Evolutionary conservation across 2,888 invertebrate genomes (phyloP).

Genomic region (Diadromus collaris): DNA sequence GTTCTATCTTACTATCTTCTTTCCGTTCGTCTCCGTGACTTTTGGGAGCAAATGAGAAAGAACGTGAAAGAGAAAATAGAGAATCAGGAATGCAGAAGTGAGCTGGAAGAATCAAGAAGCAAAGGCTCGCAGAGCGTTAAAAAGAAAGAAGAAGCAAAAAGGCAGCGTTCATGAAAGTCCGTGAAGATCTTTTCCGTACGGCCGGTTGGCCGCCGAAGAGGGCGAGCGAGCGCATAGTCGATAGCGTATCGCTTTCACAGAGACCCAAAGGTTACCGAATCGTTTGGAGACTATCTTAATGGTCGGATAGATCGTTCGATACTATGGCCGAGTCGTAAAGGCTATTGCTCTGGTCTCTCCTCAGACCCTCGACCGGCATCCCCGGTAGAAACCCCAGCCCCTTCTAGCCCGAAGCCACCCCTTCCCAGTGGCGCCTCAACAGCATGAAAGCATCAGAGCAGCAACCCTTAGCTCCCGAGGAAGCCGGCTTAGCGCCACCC

Average conservation of each 20-base stretch:
- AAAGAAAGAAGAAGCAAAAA: constrained; percentile 52
- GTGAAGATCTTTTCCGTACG: constrained; percentile 56
- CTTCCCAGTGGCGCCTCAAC: constrained; percentile 43
- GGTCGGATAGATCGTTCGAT: constrained; percentile 80
- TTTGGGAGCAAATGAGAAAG: constrained; percentile 40
- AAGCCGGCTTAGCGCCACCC: constrained; percentile 74
- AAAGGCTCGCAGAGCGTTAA: constrained; percentile 36
- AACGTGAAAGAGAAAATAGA: constrained; percentile 56
- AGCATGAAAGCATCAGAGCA: constrained; percentile 47
- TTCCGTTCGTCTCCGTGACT: constrained; percentile 17
- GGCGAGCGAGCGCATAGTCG: constrained; percentile 73
- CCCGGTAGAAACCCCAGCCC: constrained; percentile 37
- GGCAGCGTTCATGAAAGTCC: constrained; percentile 74
- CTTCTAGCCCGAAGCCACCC: constrained; percentile 51
- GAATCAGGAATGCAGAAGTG: constrained; percentile 49
- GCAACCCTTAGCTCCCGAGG: constrained; percentile 66
- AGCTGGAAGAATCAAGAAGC: constrained; percentile 62
- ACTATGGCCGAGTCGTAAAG: constrained; percentile 80
- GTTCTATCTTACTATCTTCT: constrained; percentile 9
- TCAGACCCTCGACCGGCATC: constrained; percentile 63
- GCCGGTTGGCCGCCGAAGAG: constrained; percentile 46
- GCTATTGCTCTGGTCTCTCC: constrained; percentile 78
- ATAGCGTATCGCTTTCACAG: constrained; percentile 79
- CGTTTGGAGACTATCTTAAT: constrained; percentile 80
- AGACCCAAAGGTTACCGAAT: constrained; percentile 80